phyloP scores from a whole-genome alignment of 2,888 invertebrate species.

The Tetrapedia diversipes region DNA sequence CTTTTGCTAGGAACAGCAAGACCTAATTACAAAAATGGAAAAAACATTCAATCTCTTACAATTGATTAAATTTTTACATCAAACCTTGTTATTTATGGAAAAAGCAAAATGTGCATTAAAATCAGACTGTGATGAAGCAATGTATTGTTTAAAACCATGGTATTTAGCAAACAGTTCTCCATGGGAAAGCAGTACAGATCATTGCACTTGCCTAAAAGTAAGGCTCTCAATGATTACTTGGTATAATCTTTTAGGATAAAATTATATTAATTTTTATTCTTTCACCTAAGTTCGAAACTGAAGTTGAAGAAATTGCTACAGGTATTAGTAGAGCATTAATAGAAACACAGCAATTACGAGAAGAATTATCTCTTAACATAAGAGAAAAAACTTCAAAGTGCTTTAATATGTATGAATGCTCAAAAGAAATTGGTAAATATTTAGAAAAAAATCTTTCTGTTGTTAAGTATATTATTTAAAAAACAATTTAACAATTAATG shows the following conservation, averaged over 20 bases:
- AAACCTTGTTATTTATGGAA: constrained; percentile 69
- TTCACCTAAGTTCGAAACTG: constrained; percentile 50
- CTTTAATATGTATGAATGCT: constrained; percentile 63
- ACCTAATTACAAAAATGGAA: constrained; percentile 27
- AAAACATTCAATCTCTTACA: constrained; percentile 60
- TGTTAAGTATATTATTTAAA: neutral
- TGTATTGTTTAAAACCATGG: constrained; percentile 77
- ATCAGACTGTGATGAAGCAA: constrained; percentile 76
- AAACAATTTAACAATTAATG: neutral
- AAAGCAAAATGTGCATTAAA: constrained; percentile 70
- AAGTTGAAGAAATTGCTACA: constrained; percentile 73
- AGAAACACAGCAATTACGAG: constrained; percentile 76
- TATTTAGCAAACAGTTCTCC: constrained; percentile 64
- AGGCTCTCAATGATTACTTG: constrained; percentile 49
- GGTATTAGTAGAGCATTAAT: constrained; percentile 75
- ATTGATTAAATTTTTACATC: constrained; percentile 67
- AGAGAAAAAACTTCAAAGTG: constrained; percentile 60
- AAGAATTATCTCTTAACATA: constrained; percentile 68
- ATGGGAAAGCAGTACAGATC: constrained; percentile 65
- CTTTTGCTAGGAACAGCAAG: constrained; percentile 46
- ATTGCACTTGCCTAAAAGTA: constrained; percentile 76
- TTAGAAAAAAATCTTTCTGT: neutral
- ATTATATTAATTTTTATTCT: constrained; percentile 7
- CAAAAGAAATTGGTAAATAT: constrained; percentile 34
- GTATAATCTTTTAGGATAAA: neutral